A percentile compares a stretch with the other conserved stretches of the same genome.
Conservation (phyloP, 2,888 invertebrate species). For the Cheilosia soror region DNA sequence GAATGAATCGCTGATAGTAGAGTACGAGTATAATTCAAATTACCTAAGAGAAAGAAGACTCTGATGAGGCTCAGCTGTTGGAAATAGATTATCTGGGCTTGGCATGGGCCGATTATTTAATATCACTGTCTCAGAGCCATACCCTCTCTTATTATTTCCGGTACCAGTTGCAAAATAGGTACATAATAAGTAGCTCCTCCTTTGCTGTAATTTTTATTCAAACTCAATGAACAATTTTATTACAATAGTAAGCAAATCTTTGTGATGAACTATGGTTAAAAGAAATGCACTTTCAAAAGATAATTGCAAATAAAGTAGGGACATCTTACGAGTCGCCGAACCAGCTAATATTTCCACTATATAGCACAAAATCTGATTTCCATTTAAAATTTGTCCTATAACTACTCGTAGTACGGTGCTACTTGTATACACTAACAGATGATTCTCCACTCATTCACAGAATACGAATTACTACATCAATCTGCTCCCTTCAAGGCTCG, state of each 20-base stretch:
- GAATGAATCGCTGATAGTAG: no score
- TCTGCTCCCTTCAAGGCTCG: conserved; percentile 1
- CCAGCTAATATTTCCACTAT: conserved; percentile 13
- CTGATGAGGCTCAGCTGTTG: no score
- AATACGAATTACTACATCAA: conserved; percentile 4
- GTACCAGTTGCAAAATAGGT: no score
- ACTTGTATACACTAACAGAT: not conserved
- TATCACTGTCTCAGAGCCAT: no score
- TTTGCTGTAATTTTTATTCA: not conserved
- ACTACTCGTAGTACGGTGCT: conserved; percentile 1
- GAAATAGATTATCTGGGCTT: no score
- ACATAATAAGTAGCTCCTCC: not conserved
- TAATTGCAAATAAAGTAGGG: conserved; percentile 29
- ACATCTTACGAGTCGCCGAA: conserved; percentile 17
- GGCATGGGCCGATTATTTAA: no score
- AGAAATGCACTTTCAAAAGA: conserved; percentile 18
- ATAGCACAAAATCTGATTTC: conserved; percentile 31
- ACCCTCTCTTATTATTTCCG: no score
- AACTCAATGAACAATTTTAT: conserved; percentile 28
- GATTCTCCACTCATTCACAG: conserved; percentile 4
- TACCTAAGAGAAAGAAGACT: no score
- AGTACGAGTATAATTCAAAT: no score
- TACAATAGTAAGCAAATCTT: conserved; percentile 28
- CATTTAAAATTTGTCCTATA: conserved; percentile 36
- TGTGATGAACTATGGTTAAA: conserved; percentile 11